A percentile compares a stretch with the other conserved stretches of the same genome.
phyloP scores from a whole-genome alignment of 2,797 vertebrate species.

The Bradypus variegatus region DNA sequence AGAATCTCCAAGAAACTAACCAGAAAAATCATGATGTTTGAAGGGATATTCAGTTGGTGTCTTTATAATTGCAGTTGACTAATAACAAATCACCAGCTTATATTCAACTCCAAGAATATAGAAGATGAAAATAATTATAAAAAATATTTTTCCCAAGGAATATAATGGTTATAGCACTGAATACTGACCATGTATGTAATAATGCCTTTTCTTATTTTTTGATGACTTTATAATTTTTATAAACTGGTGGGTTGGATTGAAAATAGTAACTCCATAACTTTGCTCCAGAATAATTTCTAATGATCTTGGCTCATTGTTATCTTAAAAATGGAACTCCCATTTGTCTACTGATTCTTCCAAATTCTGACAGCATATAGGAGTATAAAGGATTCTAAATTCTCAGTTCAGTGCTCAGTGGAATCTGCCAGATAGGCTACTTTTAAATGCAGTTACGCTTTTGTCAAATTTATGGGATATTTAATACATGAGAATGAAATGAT shows the following conservation, averaged over 20 bases:
- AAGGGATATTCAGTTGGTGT: background rate
- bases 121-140: background rate
- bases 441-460: conserved; percentile 28
- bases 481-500: background rate
- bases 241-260: background rate
- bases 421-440: background rate
- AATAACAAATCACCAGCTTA: background rate
- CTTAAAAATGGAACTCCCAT: conserved; percentile 1
- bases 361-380: background rate
- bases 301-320: background rate
- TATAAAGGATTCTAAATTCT: conserved; percentile 29
- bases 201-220: conserved; percentile 33
- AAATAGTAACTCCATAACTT: conserved; percentile 7
- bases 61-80: background rate
- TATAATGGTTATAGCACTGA: background rate
- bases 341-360: conserved; percentile 10
- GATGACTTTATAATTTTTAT: background rate
- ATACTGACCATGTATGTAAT: background rate
- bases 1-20: background rate
- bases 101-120: background rate
- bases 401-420: background rate
- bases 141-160: background rate
- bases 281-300: conserved; percentile 11
- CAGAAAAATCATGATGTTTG: background rate
- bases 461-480: conserved; percentile 9